These are phyloP conservation scores for Chaetodon trifascialis DNA, from an alignment of 2,113 vertebrate species.

Conservation along the genomic window DNA sequence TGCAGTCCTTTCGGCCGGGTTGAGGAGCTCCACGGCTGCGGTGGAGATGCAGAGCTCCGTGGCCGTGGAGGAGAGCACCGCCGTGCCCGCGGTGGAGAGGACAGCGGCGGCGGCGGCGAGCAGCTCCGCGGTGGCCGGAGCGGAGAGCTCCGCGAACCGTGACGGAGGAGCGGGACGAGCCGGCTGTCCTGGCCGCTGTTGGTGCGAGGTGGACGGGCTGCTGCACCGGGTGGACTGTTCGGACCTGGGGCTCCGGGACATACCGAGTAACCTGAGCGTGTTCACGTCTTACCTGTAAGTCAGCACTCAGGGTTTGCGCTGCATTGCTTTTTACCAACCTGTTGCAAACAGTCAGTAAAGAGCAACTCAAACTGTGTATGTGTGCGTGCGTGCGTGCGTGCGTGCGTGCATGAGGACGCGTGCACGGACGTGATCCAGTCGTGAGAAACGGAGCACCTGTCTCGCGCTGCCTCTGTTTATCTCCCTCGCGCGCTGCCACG, in stretches of 20 bases:
- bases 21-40: slow-evolving; percentile 10
- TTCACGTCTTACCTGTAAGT: slow-evolving; percentile 78
- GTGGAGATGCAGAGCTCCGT: slow-evolving; percentile 25
- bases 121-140: background rate
- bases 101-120: slow-evolving; percentile 5
- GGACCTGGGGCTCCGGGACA: slow-evolving; percentile 70
- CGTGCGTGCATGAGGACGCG: background rate
- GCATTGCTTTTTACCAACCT: background rate
- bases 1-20: slow-evolving; percentile 29
- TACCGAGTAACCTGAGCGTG: slow-evolving; percentile 69
- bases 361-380: background rate
- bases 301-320: background rate
- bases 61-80: background rate
- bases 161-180: slow-evolving; percentile 24
- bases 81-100: slow-evolving; percentile 31
- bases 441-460: slow-evolving; percentile 72
- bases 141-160: slow-evolving; percentile 12
- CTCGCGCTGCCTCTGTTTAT: slow-evolving; percentile 19
- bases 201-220: slow-evolving; percentile 71
- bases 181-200: slow-evolving; percentile 68
- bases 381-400: slow-evolving; percentile 2
- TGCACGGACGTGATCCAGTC: background rate
- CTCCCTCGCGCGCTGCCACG: background rate
- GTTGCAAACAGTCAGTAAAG: background rate
- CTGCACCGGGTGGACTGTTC: slow-evolving; percentile 74